A percentile compares a stretch with the other conserved stretches of the same genome.
phyloP scores from a whole-genome alignment of 2,797 vertebrate genomes.

The Danionella dracula region DNA sequence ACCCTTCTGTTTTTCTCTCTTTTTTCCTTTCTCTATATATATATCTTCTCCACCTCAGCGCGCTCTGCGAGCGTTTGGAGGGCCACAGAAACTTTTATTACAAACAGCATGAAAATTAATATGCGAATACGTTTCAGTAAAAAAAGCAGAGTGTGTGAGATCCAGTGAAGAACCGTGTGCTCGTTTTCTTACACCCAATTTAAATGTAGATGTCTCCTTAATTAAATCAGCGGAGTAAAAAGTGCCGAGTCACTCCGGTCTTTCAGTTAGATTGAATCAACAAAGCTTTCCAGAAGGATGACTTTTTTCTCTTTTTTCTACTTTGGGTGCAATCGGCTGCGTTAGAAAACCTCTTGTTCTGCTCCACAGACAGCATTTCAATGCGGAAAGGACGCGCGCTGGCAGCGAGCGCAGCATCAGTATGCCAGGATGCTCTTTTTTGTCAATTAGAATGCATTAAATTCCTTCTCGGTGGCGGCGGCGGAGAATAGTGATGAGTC shows the following conservation, averaged over 20 bases:
- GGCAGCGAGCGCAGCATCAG: neutral
- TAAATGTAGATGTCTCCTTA: neutral
- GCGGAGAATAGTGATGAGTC: neutral
- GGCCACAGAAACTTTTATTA: too few species aligned
- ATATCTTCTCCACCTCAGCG: too few species aligned
- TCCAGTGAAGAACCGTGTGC: too few species aligned
- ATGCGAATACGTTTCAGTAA: too few species aligned
- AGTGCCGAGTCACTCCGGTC: neutral
- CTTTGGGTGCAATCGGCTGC: neutral
- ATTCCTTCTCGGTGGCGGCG: neutral
- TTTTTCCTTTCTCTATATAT: too few species aligned
- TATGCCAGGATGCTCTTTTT: neutral
- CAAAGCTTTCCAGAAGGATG: slow-evolving; percentile 1
- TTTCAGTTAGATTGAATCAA: slow-evolving; percentile 10
- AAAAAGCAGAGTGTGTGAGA: too few species aligned
- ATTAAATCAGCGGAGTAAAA: slow-evolving; percentile 2
- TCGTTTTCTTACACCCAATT: too few species aligned
- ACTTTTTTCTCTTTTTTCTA: neutral
- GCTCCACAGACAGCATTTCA: neutral
- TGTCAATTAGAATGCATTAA: neutral
- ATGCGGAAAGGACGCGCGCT: neutral
- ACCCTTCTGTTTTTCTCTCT: too few species aligned
- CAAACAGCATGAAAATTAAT: too few species aligned
- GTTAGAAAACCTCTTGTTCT: neutral
- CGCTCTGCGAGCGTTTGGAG: too few species aligned